Evolutionary conservation across 2,888 invertebrate species (phyloP).

Genomic region (Oligia latruncula): DNA sequence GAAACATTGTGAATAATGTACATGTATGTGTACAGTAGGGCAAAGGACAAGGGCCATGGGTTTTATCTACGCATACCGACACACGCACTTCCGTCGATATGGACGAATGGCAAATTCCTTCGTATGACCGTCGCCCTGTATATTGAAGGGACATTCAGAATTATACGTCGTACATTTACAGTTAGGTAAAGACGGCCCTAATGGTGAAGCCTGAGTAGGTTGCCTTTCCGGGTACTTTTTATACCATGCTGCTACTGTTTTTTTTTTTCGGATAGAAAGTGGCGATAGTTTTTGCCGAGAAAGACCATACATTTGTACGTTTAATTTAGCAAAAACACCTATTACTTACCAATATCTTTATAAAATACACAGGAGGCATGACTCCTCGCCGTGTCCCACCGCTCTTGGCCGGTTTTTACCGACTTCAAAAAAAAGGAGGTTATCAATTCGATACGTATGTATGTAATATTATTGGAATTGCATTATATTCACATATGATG

Average conservation of each 20-base stretch:
- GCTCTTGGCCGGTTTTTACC: constrained; percentile 44
- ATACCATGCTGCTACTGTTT: not conserved
- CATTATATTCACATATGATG: too few species aligned
- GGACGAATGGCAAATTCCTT: constrained; percentile 21
- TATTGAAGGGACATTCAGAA: not conserved
- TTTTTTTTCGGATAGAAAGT: not conserved
- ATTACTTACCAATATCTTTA: not conserved
- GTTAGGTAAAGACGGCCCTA: constrained; percentile 6
- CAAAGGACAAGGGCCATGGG: constrained; percentile 18
- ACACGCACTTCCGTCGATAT: constrained; percentile 56
- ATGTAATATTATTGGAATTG: too few species aligned
- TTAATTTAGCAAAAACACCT: not conserved
- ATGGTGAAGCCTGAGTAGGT: not conserved
- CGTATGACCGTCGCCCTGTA: constrained; percentile 4
- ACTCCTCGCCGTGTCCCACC: constrained; percentile 5
- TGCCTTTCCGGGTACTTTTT: not conserved
- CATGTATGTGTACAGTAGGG: not conserved
- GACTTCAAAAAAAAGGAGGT: too few species aligned
- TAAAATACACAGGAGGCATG: constrained; percentile 9
- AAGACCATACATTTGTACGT: not conserved
- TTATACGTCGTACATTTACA: constrained; percentile 10
- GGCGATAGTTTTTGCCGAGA: not conserved
- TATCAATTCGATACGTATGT: too few species aligned
- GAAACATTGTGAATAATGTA: constrained; percentile 16
- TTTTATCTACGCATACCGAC: constrained; percentile 51